phyloP scores from a whole-genome alignment of 2,113 vertebrate species.

The Alaudala cheleensis region DNA sequence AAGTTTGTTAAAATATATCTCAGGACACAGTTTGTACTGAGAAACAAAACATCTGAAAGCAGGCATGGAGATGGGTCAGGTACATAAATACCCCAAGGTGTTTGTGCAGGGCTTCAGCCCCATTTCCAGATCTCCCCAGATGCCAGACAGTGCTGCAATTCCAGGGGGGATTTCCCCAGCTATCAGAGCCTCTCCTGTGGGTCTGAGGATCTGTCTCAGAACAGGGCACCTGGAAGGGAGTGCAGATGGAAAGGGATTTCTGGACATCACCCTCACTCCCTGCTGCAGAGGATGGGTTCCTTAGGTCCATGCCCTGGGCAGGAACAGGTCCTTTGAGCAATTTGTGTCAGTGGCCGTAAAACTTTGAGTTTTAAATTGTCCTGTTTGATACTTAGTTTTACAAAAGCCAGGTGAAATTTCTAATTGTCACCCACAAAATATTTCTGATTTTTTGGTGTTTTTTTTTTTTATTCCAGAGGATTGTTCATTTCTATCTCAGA shows the following conservation, averaged over 20 bases:
- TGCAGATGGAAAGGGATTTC: too few species aligned
- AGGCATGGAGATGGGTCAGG: rapidly evolving
- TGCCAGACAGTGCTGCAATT: rapidly evolving
- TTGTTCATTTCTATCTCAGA: constrained; percentile 96
- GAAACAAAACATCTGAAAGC: too few species aligned
- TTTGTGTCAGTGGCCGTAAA: background rate
- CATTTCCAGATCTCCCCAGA: background rate
- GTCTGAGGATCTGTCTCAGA: background rate
- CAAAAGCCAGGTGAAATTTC: background rate
- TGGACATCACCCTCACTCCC: background rate
- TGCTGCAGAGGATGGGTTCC: background rate
- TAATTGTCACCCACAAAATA: background rate
- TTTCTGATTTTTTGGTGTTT: background rate
- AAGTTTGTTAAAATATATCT: background rate
- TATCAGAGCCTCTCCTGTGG: background rate
- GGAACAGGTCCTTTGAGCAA: background rate
- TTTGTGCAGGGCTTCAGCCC: background rate
- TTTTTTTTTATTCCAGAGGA: constrained; percentile 77
- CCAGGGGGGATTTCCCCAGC: background rate
- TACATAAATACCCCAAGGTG: too few species aligned
- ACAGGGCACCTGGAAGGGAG: background rate
- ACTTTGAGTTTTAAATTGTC: background rate
- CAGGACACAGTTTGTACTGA: rapidly evolving
- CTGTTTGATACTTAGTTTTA: background rate
- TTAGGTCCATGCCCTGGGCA: rapidly evolving